Base-by-base conservation (phyloP, 2,888 invertebrate species). In the Dione vanillae region DNA sequence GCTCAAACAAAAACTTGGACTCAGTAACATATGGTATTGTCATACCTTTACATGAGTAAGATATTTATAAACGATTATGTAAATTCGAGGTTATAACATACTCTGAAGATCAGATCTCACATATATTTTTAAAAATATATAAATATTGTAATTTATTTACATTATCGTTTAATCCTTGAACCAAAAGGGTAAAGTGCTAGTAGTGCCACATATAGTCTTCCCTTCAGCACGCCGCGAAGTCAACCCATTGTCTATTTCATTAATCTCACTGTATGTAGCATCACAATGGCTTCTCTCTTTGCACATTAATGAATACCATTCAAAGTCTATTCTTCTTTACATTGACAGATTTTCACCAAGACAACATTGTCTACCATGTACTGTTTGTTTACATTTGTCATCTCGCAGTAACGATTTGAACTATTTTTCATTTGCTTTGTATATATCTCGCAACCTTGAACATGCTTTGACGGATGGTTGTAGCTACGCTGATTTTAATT, bases 171-270 rank as follows among this genome's bases (percentile, higher is more conserved):
- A 37, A 40, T 16, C 19, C 35, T 40, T 47, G 45, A 16, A 49
- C 14, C 64, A 40, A 64, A 40, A 19, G 19, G 16, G 64, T 49
- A 49, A 47, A 64, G 37, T 16, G 37, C 37, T 64, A 72, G 40
- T 71, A 64, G 62, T 69, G 69, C 67, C 72, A 73, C 65, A 49
- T 64, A 59, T 65, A 65, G 54, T 49, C 66, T 76, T 88, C 87
- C 82, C 76, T 77, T 82, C 84, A 83, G 79, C 85, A 84, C 88
- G 90, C 82, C 90, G 84, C 84, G 79, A 92, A 92, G 92, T 92
- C 92, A 82, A 92, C 92, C 92, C 92, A 92, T 92, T 91, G 91
- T 88, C 87, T 82, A 74, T 79, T 85, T 82, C 79, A 79, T 79
- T 80, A 82, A 79, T 81, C 80, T 82, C 82, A 80, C 75, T 65